phyloP scores from a whole-genome alignment of 1,140 invertebrate genomes.

The Gyrodactylus bullatarudis region DNA sequence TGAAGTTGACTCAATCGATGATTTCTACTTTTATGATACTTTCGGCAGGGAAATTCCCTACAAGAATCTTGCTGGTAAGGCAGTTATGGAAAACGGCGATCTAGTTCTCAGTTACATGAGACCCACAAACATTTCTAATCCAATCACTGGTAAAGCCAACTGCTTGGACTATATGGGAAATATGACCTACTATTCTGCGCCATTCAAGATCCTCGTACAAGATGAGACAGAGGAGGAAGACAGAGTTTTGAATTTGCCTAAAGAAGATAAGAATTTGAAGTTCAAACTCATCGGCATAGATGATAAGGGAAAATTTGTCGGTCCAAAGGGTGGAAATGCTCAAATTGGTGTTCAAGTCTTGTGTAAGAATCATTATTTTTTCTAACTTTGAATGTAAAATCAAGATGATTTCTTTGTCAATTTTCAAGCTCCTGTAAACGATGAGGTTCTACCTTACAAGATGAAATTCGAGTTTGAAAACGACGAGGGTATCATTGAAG shows the following conservation, averaged over 20 bases:
- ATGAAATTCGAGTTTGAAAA: no score
- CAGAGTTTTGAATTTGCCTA: neutral
- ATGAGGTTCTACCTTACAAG: no score
- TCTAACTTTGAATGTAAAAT: no score
- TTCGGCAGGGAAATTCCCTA: neutral
- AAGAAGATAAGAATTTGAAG: no score
- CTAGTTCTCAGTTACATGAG: neutral
- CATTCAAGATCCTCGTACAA: neutral
- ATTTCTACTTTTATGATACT: neutral
- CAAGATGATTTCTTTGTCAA: no score
- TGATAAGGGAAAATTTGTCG: no score
- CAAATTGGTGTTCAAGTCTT: no score
- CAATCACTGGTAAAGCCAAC: neutral
- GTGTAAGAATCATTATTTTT: no score
- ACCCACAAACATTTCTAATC: neutral
- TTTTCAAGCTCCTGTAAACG: no score
- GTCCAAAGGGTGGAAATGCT: no score
- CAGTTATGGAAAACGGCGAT: neutral
- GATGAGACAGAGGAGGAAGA: neutral
- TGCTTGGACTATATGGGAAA: neutral
- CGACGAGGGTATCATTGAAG: no score
- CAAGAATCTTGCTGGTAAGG: neutral
- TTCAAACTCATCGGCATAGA: no score
- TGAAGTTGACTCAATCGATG: neutral
- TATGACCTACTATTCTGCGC: neutral